A percentile compares a stretch with the other conserved stretches of the same genome.
These are phyloP conservation scores for Balanococcus diminutus DNA, from an alignment of 2,888 invertebrate genomes.

Conservation along the genomic window DNA sequence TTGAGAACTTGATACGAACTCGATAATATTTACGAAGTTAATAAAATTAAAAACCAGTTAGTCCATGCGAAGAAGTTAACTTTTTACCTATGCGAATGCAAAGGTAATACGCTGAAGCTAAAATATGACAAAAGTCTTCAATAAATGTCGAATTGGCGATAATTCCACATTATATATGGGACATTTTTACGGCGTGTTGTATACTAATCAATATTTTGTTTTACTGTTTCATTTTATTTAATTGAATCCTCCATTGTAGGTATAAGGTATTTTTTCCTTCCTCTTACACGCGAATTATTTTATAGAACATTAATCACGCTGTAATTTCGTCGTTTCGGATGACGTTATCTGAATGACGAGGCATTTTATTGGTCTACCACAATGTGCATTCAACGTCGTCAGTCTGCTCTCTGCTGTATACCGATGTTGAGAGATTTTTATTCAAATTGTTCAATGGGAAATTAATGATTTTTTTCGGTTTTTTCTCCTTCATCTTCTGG, in stretches of 20 bases:
- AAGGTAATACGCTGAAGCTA: background rate
- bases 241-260: background rate
- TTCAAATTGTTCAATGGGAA: conserved; percentile 11
- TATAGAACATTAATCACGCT: conserved; percentile 2
- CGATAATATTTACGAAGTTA: background rate
- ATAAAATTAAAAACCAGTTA: conserved; percentile 27
- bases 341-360: background rate
- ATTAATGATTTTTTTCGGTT: background rate
- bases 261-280: background rate
- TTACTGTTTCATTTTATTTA: conserved; percentile 15
- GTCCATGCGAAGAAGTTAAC: background rate
- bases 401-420: background rate
- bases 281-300: background rate
- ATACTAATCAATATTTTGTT: background rate
- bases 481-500: background rate
- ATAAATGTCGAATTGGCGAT: background rate
- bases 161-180: background rate
- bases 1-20: conserved; percentile 2
- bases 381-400: background rate
- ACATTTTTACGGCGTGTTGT: background rate
- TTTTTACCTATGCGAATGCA: too few relatives aligned
- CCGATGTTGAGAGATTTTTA: background rate
- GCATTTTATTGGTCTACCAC: background rate
- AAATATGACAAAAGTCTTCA: background rate
- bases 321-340: conserved; percentile 12